These are phyloP conservation scores for Erpobdella octoculata DNA, from an alignment of 2,888 invertebrate genomes.

Conservation along the genomic window DNA sequence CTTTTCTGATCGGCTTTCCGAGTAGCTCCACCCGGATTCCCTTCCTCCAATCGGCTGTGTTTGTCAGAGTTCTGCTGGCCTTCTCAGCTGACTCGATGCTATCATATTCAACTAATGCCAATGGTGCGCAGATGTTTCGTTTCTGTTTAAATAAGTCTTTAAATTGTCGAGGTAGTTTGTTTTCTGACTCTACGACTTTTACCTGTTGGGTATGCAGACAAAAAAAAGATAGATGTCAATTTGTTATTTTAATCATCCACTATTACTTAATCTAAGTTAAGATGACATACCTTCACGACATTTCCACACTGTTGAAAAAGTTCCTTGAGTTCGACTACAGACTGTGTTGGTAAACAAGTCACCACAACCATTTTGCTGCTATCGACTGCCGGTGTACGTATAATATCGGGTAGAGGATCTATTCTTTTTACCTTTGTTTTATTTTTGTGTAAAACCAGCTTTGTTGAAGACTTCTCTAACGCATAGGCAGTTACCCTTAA, in stretches of 20 bases:
- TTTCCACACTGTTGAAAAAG: slow-evolving; percentile 77
- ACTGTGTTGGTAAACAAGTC: slow-evolving; percentile 72
- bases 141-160: slow-evolving; percentile 57
- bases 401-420: slow-evolving; percentile 60
- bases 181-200: neutral
- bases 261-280: neutral
- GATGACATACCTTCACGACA: slow-evolving; percentile 75
- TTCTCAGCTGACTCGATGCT: slow-evolving; percentile 75
- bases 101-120: slow-evolving; percentile 83
- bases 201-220: neutral
- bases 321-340: slow-evolving; percentile 83
- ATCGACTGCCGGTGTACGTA: slow-evolving; percentile 67
- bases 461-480: slow-evolving; percentile 63
- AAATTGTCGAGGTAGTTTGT: slow-evolving; percentile 79
- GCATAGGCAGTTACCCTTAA: slow-evolving; percentile 86
- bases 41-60: slow-evolving; percentile 48
- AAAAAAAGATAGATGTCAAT: neutral
- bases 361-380: slow-evolving; percentile 84
- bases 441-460: slow-evolving; percentile 78
- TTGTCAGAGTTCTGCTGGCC: slow-evolving; percentile 59
- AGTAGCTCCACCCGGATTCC: slow-evolving; percentile 49
- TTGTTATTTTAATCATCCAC: neutral
- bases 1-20: slow-evolving; percentile 40
- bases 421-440: slow-evolving; percentile 80
- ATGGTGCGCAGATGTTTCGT: slow-evolving; percentile 60